A percentile compares a stretch with the other conserved stretches of the same genome.
Evolutionary conservation across 2,797 vertebrate species (phyloP).

Genomic region (Aythya fuligula): DNA sequence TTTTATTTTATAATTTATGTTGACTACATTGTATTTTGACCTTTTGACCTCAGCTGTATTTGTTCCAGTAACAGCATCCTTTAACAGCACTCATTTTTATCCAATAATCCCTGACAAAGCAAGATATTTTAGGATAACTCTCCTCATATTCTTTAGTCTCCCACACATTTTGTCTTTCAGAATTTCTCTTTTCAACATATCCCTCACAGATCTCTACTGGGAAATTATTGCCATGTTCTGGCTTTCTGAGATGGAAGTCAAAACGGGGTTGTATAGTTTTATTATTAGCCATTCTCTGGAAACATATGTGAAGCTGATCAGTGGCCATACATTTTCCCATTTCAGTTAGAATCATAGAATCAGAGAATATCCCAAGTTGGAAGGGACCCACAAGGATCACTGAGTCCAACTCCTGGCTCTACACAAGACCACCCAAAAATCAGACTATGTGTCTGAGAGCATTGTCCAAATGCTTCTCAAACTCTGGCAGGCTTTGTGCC

Average conservation of each 20-base stretch:
- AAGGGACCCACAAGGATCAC: not conserved
- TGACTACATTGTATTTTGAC: not conserved
- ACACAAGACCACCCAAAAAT: not conserved
- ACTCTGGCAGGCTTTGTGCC: not conserved
- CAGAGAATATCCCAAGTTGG: not conserved
- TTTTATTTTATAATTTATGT: not conserved
- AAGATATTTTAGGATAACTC: not conserved
- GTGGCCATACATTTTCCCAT: not conserved
- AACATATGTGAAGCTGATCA: not conserved
- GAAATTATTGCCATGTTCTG: conserved; percentile 11
- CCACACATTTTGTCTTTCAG: not conserved
- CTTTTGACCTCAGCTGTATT: conserved; percentile 14
- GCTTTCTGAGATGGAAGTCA: conserved; percentile 23
- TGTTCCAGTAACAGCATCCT: not conserved
- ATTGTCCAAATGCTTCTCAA: not conserved
- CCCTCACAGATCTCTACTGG: not conserved
- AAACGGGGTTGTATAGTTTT: not conserved
- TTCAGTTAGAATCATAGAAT: not conserved
- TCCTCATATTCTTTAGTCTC: not conserved
- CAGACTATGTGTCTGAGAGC: not conserved
- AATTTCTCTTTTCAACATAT: conserved; percentile 12
- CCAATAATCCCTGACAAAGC: not conserved
- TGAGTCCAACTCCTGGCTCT: not conserved
- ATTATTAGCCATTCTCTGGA: not conserved
- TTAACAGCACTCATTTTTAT: conserved; percentile 17